Percentiles rank a stretch among this genome's conserved stretches.
phyloP scores from a whole-genome alignment of 2,888 invertebrate species.

The Acrobasis suavella region DNA sequence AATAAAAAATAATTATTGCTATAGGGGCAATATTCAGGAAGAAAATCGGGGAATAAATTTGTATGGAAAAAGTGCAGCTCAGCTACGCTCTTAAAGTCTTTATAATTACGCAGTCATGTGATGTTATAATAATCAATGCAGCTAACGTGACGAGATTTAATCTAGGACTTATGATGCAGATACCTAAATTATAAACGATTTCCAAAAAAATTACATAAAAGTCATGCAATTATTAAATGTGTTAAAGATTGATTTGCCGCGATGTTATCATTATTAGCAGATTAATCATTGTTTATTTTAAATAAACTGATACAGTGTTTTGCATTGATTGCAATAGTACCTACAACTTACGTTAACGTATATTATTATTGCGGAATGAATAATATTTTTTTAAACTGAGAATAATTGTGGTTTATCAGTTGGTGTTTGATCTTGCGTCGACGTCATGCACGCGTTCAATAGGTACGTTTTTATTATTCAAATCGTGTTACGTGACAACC shows the following conservation, averaged over 20 bases:
- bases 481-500: background rate
- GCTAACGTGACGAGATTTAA: background rate
- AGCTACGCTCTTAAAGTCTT: no score
- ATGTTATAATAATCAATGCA: background rate
- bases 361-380: conserved; percentile 27
- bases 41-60: no score
- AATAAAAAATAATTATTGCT: no score
- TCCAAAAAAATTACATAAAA: background rate
- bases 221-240: conserved; percentile 21
- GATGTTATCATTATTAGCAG: conserved; percentile 2
- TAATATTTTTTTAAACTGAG: conserved; percentile 14
- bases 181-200: background rate
- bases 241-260: background rate
- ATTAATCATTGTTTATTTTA: conserved; percentile 14
- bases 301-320: conserved; percentile 7
- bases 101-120: background rate
- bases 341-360: conserved; percentile 29
- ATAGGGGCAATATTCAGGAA: no score
- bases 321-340: background rate
- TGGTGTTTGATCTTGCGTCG: conserved; percentile 9
- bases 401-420: conserved; percentile 8
- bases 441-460: background rate
- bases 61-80: no score
- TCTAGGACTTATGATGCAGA: background rate
- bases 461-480: background rate